A percentile compares a stretch with the other conserved stretches of the same genome.
phyloP scores from a whole-genome alignment of 2,113 vertebrate species.

The Dicaeum eximium region DNA sequence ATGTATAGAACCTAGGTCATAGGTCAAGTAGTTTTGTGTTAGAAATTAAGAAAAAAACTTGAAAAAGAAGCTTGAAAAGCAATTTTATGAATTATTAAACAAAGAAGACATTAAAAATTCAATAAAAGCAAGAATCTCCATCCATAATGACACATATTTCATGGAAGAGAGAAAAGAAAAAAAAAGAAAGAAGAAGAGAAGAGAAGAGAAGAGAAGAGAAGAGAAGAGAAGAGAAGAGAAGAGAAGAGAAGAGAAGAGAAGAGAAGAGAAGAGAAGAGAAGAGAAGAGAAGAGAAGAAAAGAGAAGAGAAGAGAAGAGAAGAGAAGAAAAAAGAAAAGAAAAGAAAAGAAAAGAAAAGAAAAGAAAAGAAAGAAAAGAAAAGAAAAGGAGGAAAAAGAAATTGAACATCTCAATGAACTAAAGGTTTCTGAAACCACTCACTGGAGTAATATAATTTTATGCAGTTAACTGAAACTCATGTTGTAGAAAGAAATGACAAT shows the following conservation, averaged over 20 bases:
- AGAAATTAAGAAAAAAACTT: background rate
- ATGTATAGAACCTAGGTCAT: background rate
- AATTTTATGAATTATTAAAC: background rate
- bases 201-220: background rate
- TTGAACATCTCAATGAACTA: background rate
- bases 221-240: no score
- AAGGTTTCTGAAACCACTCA: background rate
- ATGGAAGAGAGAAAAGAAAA: no score
- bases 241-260: background rate
- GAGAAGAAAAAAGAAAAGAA: no score
- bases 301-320: no score
- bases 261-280: no score
- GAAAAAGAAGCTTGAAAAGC: background rate
- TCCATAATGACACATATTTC: background rate
- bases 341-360: background rate
- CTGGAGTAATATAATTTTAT: background rate
- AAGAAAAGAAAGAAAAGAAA: no score
- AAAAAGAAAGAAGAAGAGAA: background rate
- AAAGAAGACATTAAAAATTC: background rate
- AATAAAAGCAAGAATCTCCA: background rate
- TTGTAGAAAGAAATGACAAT: background rate
- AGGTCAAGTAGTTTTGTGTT: background rate
- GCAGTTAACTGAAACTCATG: background rate
- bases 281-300: background rate
- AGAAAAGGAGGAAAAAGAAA: accelerated